A percentile compares a stretch with the other conserved stretches of the same genome.
These are phyloP conservation scores for Lacanobia wlatinum DNA, from an alignment of 2,888 invertebrate genomes.

Conservation along the genomic window DNA sequence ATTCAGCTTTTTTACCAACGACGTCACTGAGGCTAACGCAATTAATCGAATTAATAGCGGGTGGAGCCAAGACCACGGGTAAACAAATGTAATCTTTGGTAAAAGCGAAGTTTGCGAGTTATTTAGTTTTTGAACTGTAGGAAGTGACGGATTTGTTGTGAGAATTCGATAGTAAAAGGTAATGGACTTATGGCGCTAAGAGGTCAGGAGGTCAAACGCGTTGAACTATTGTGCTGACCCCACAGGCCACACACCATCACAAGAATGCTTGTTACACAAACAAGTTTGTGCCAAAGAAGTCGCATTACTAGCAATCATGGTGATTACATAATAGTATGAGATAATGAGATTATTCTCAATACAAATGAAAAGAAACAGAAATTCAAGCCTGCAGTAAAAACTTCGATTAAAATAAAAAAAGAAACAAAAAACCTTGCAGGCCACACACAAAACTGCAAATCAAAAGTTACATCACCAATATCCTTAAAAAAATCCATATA, in stretches of 20 bases:
- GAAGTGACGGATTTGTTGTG: not conserved
- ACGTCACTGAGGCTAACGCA: conserved; percentile 34
- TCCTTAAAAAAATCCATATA: conserved; percentile 33
- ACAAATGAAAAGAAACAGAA: not conserved
- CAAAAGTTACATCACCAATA: conserved; percentile 38
- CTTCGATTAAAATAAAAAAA: not conserved
- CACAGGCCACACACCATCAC: not conserved
- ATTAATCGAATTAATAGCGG: conserved; percentile 45
- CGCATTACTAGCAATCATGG: not conserved
- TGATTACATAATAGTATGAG: conserved; percentile 6
- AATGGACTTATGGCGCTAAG: not conserved
- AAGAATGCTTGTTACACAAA: conserved; percentile 1
- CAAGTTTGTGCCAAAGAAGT: conserved; percentile 8
- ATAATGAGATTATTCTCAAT: not conserved
- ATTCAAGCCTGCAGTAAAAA: not conserved
- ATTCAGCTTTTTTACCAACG: conserved; percentile 50
- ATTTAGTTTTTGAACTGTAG: not conserved
- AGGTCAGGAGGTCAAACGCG: conserved; percentile 19
- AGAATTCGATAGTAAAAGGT: conserved; percentile 15
- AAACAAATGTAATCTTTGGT: not conserved
- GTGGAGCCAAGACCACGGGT: conserved; percentile 2
- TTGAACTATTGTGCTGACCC: conserved; percentile 31
- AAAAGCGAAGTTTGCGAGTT: not conserved
- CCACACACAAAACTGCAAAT: conserved; percentile 10
- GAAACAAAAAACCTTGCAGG: not conserved